Evolutionary conservation across 2,113 vertebrate genomes (phyloP).

Genomic region (Sander vitreus): DNA sequence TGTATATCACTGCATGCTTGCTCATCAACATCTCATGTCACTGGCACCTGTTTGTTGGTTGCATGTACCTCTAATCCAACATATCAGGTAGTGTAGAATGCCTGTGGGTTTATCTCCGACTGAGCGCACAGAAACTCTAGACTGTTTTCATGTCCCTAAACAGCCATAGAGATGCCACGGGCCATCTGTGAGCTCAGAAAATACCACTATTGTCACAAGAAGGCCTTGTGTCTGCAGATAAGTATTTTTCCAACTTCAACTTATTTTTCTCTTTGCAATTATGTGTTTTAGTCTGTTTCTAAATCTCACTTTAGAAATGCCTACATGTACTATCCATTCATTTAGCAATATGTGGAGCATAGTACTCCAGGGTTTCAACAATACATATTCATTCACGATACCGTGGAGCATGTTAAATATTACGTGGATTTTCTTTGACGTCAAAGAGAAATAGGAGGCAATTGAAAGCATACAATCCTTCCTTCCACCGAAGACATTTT

Average conservation of each 20-base stretch:
- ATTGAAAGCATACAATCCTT: background rate
- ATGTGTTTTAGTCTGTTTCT: background rate
- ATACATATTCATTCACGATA: background rate
- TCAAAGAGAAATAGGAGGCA: background rate
- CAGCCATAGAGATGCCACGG: slow-evolving; percentile 70
- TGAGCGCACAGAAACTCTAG: slow-evolving; percentile 66
- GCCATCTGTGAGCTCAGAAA: slow-evolving; percentile 57
- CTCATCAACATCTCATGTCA: slow-evolving; percentile 56
- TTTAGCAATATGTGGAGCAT: background rate
- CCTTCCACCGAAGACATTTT: background rate
- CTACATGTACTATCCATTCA: background rate
- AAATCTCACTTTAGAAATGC: background rate
- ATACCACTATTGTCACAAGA: slow-evolving; percentile 47
- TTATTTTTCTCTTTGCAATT: background rate
- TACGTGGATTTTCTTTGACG: background rate
- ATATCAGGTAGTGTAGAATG: slow-evolving; percentile 73
- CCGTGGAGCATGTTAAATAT: background rate
- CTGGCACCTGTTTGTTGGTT: slow-evolving; percentile 72
- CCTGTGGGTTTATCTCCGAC: slow-evolving; percentile 63
- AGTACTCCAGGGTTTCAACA: background rate
- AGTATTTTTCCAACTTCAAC: background rate
- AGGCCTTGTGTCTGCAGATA: slow-evolving; percentile 18
- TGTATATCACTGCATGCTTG: slow-evolving; percentile 26
- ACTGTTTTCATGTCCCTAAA: slow-evolving; percentile 73
- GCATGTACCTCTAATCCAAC: slow-evolving; percentile 65